Base-by-base conservation (phyloP, 1,140 invertebrate genomes). In the Lepidurus couesii region DNA sequence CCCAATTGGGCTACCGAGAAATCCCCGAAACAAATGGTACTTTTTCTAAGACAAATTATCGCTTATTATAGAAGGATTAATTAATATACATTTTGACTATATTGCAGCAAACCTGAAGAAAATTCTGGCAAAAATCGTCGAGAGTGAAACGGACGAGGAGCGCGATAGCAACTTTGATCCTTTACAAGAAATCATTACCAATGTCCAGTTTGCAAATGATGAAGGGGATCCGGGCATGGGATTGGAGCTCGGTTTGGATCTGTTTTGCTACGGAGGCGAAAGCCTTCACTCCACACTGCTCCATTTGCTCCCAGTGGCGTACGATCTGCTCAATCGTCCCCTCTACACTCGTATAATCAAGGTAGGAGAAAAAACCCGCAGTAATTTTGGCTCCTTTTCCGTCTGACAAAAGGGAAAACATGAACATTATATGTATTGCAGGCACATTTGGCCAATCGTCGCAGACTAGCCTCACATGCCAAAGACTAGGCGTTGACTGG, bases 191-290 rank as follows among this genome's bases (percentile, higher is more conserved):
- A 85, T 95, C 9, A 89, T 95, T 42, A 93, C 91, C 47, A 90
- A 89, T 81, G 90, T 93, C 8, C 93, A 90, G 82, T 96, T 96
- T 84, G 95, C 95, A 1, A 91, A 92, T 80, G 96, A 98, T 84
- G 96, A 98, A 85, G 95, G 93, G 84, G 96, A 98, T 85, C 97
- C 96, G 87, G 96, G 95, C 1, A 95, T 93, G 75, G 92, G 93
- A 7, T 83, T 98, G 1, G 95, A 98, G 86, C 86, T 96, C 42
- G 95, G 94, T 0, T 89, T 95, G 45, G 90, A 95, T 85, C 84
- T 97, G 21, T 95, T 98, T 83, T 90, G 88, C 79, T 92, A 89
- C 82, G 94, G 93, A 0, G 84, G 90, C 77, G 84, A 88, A 76
- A 85, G 88, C 77, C 87, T 97, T 73, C 90, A 96, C 85, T 85